Conservation (phyloP, 30 jellyfish, hydroid and myxozoan genomes). For the Cassiopea xamachana region DNA sequence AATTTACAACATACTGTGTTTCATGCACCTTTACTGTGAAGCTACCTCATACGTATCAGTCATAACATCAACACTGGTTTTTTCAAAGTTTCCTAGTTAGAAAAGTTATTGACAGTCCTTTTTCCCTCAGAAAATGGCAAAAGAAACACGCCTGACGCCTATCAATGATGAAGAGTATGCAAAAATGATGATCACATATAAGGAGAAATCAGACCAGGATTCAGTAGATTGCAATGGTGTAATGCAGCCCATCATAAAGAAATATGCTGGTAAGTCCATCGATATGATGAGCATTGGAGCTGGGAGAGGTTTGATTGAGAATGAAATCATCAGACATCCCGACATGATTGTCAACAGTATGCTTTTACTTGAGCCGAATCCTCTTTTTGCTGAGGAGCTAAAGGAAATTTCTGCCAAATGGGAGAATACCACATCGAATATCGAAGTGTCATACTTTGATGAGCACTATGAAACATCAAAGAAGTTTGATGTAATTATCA, state of each 20-base stretch:
- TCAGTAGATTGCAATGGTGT: background rate
- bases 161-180: background rate
- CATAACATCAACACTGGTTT: too few species aligned
- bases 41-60: too few species aligned
- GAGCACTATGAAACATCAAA: conserved; percentile 2
- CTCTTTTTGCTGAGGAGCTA: background rate
- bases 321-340: background rate
- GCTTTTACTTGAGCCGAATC: conserved; percentile 23
- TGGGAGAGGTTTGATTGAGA: conserved; percentile 5
- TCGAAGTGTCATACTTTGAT: conserved; percentile 9
- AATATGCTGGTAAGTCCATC: background rate
- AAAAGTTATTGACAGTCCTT: too few species aligned
- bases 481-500: conserved; percentile 17
- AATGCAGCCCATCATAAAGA: background rate
- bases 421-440: background rate
- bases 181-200: background rate
- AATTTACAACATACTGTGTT: too few species aligned
- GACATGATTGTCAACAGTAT: background rate
- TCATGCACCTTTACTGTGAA: too few species aligned
- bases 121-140: background rate
- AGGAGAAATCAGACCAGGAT: background rate
- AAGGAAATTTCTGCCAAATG: background rate
- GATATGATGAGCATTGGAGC: conserved; percentile 10
- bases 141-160: background rate
- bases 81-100: too few species aligned